Base-by-base conservation (phyloP, 2,797 vertebrate species). In the Myotis planiceps region DNA sequence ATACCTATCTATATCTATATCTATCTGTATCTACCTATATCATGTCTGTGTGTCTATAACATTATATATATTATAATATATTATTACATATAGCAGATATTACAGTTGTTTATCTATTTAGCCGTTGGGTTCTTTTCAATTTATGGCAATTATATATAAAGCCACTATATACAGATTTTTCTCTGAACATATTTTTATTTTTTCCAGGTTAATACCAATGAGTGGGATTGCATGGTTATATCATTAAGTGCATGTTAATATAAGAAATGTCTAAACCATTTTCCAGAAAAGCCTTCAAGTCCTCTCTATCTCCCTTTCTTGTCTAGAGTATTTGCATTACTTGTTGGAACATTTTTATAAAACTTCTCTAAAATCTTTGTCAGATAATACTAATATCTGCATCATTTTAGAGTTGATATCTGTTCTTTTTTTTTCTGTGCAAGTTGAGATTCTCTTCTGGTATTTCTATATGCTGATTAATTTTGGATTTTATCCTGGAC, bases 301-400 rank as follows among this genome's bases (percentile, higher is more conserved):
- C 74, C 21, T 69, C 83, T 83, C 6, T 76, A 1, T 51, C 12
- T 75, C 72, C 16, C 23, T 13, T 63, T 42, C n/a, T 76, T 91
- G 92, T 85, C 19, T 85, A 92, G 42, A 80, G 9, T 60, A 1
- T 79, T 92, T 63, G 34, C 80, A 29, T 32, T 94, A 39, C 47
- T 90, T 94, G 14, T 84, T 65, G 42, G 32, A 85, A 29, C 8
- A 95, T 91, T 94, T 88, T 94, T 84, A 69, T 37, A 89, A 92
- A 76, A 14, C 23, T 47, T 88, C 29, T 71, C 74, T 74, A 86
- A 92, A 69, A 32, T 37, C 3, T 92, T 85, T 65, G 18, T 93
- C 60, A 94, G 72, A 45, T 72, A 34, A 25, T 89, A 80, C 15
- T 75, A 68, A 29, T 15, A 85, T 74, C 29, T 92, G 3, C 27